Evolutionary conservation across 1,140 invertebrate genomes (phyloP), one percentile per base, ranked within the genome.

Genomic region (Penaeus chinensis): DNA sequence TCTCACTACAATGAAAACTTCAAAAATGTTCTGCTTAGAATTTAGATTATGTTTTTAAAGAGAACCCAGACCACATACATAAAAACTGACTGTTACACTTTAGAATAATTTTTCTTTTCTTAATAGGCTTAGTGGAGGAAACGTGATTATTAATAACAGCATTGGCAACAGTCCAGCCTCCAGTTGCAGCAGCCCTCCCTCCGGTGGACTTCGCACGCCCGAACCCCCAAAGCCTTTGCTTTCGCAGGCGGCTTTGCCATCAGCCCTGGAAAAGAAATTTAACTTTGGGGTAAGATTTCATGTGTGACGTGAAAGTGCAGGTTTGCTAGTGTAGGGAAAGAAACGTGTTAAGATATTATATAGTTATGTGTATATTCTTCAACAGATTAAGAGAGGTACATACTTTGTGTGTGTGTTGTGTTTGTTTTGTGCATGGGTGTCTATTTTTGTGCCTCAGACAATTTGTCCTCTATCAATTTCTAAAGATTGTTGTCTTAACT

Each of bases 271-370:
- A 62, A 85, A 81, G 86, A 89, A 86, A 84, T 88, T 62, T 42
- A 84, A 89, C 83, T 66, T 62, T 47, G 54, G 16, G 13, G 19
- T 74, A 37, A 42, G 63, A 82, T n/a, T 16, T 37, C 0, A 37
- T 24, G 24, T 19, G 27, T 5, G 7, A 37, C 92, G 96, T 19
- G 92, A 90, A 80, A 90, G 91, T 42, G 88, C 91, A 62, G 84
- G 91, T 20, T 89, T 54, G 16, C 10, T 13, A 54, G 2, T 11
- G 16, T 54, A 13, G 11, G 16, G 54, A 16, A 54, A 16, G 4
- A 7, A 42, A 42, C 37, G 4, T 42, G 37, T 8, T 42, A 42
- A 42, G 37, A 42, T 42, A 5, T 3, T 42, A 42, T 42, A 42
- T 42, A 5, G 4, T 42, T 42, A 42, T 42, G 37, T 42, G 37